Evolutionary conservation across 2,113 vertebrate species (phyloP), one percentile per base, ranked within the genome.

Genomic region (Mormoops blainvillei): DNA sequence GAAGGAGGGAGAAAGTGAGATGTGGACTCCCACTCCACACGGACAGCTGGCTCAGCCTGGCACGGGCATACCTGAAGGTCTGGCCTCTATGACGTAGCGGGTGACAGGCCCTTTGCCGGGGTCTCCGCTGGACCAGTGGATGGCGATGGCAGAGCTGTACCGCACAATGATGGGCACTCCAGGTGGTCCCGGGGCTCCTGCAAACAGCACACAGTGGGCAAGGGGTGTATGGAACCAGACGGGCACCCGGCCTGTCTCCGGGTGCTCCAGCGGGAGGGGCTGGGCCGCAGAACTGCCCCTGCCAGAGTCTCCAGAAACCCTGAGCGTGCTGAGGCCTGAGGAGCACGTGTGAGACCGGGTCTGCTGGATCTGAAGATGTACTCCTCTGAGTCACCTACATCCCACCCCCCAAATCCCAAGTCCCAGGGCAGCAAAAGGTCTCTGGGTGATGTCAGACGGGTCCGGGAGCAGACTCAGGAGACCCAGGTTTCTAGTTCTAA

Each of bases 101-200:
- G 99, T 99, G 98, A 99, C 99, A 41, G 99, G 99, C 0, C 99
- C 99, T 12, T 99, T 99, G 61, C 99, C 99, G 0, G 99, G 99
- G 95, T 99, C 99, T 33, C 99, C 99, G 0, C 99, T 99, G 10
- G 99, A 99, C 99, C 99, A 99, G 98, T 99, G 99, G 97, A 99
- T 99, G 89, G 99, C 99, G 94, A 99, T 99, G 63, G 99, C 99
- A 0, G 99, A 99, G 97, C 99, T 99, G 0, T 99, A 99, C 81
- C 99, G 98, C 41, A 99, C 99, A 87, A 99, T 99, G 97, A 99
- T 99, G 12, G 99, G 99, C 24, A 99, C 99, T 0, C 99, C 99
- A 0, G 99, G 99, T 0, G 99, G 99, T 0, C 99, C 99, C 0
- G 99, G 99, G 87, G 99, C 99, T 97, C 99, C 99, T 99, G 98